phyloP scores from a whole-genome alignment of 37 sponge, comb jelly and placozoan genomes.

The Cliona cf. orientalis region DNA sequence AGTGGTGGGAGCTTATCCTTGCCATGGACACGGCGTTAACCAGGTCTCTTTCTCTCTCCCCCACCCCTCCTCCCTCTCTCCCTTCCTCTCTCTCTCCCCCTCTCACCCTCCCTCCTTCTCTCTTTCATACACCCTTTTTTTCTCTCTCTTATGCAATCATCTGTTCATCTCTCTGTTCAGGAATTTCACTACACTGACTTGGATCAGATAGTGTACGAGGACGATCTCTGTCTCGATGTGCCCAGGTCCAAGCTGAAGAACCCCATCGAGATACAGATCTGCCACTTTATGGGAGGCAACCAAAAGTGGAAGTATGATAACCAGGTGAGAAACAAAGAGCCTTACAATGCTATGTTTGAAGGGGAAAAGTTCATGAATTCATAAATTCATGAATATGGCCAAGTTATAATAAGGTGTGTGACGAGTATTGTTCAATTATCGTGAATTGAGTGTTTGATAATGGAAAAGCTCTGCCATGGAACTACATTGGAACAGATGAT shows the following conservation, averaged over 20 bases:
- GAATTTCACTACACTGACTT: slow-evolving; percentile 56
- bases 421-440: too few relatives aligned
- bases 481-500: too few relatives aligned
- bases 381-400: background rate
- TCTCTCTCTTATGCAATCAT: background rate
- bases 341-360: background rate
- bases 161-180: background rate
- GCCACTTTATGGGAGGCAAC: slow-evolving; percentile 73
- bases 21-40: slow-evolving; percentile 66
- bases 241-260: slow-evolving; percentile 11
- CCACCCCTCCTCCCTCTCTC: too few relatives aligned
- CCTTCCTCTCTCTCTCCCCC: background rate
- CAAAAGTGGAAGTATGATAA: slow-evolving; percentile 71
- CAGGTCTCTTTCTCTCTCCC: slow-evolving; percentile 50
- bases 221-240: slow-evolving; percentile 60
- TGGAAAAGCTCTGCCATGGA: too few relatives aligned
- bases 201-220: slow-evolving; percentile 46
- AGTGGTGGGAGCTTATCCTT: slow-evolving; percentile 57
- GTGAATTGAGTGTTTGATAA: too few relatives aligned
- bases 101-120: background rate
- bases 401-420: too few relatives aligned
- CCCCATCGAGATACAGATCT: slow-evolving; percentile 36
- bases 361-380: background rate
- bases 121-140: too few relatives aligned
- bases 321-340: slow-evolving; percentile 4